Conservation (phyloP, 2,888 invertebrate species). For the Callinectes sapidus region DNA sequence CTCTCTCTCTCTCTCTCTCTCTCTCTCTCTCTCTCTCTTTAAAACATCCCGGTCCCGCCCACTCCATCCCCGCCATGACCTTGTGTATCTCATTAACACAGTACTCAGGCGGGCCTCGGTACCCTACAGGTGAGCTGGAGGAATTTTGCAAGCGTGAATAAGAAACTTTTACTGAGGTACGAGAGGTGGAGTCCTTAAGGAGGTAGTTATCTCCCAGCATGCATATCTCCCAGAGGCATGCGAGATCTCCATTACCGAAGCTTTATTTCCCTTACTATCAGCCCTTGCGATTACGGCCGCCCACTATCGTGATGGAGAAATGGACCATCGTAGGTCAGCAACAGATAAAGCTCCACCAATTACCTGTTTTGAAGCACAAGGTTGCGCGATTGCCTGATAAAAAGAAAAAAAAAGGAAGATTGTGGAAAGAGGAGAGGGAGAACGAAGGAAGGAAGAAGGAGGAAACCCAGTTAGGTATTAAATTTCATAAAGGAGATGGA, state of each 20-base stretch:
- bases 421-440: no score
- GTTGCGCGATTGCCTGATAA: background rate
- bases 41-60: background rate
- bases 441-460: no score
- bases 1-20: background rate
- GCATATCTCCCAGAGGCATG: background rate
- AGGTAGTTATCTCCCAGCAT: background rate
- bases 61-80: background rate
- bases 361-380: background rate
- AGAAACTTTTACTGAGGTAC: constrained; percentile 4
- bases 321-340: background rate
- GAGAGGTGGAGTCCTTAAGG: background rate
- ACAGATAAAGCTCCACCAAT: background rate
- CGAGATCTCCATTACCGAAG: background rate
- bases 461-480: background rate
- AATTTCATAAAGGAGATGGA: background rate
- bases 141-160: background rate
- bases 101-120: background rate
- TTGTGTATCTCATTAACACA: background rate
- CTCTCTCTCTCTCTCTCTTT: background rate
- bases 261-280: background rate
- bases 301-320: background rate
- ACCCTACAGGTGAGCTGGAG: background rate
- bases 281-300: background rate
- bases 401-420: background rate